Evolutionary conservation across 2,797 vertebrate species (phyloP), one percentile per base, ranked within the genome.

Genomic region (Naso thynnoides): DNA sequence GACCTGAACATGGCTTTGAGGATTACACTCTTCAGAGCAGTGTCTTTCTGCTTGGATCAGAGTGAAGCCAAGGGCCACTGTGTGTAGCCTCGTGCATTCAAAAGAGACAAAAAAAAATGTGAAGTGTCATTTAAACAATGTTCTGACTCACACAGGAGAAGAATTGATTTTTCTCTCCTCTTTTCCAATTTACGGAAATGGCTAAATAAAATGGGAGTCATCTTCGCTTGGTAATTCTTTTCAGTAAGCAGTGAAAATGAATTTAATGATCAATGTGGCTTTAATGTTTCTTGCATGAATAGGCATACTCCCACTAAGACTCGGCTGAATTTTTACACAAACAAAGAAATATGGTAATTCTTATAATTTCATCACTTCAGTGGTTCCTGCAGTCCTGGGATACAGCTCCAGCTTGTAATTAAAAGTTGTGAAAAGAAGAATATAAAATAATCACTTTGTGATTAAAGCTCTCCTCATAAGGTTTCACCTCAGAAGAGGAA

Each of bases 271-370:
- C 84, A 79, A 69, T 89, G 74, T 39, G 70, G 48, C 79, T 83
- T 79, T 87, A 84, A 81, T 86, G 87, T 89, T 80, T 78, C 53
- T 48, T 71, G 67, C 73, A 78, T 85, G 89, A 91, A 88, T 75
- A 73, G 73, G 48, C 76, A 29, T 65, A 74, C 76, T 86, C 60
- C 68, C 83, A 72, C 69, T 57, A 69, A 74, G 69, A 77, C 49
- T 71, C 52, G 42, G 69, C 65, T 42, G 78, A 82, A 73, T 84
- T 82, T 74, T 70, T 62, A 57, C 70, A 88, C 81, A 88, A 91
- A 88, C 80, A 91, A 88, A 84, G 70, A 90, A 88, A 83, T 86
- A 71, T 85, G 86, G 59, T 86, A 88, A 91, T 90, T 84, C 59
- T 76, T 83, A 83, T 82, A 81, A 87, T 89, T 86, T 82, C 69